Evolutionary conservation across 2,797 vertebrate species (phyloP).

Genomic region (Champsocephalus esox): DNA sequence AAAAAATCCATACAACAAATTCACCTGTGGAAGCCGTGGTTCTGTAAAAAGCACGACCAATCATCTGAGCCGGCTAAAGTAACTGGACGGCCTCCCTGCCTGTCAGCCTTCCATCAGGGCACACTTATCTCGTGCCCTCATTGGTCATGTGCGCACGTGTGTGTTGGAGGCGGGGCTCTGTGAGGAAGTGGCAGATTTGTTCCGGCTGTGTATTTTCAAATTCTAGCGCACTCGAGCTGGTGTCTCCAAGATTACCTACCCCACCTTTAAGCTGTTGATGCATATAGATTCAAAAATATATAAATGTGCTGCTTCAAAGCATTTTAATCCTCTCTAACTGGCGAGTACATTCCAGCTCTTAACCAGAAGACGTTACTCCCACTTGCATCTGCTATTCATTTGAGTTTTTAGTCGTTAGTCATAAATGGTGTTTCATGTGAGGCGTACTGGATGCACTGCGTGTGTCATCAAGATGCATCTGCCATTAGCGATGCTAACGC

Average conservation of each 20-base stretch:
- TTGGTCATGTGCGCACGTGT: no score
- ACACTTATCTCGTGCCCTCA: no score
- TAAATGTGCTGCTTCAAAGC: slow-evolving; percentile 3
- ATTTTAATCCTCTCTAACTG: not conserved
- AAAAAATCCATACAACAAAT: accelerated
- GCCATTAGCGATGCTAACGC: slow-evolving; percentile 14
- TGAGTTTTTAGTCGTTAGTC: slow-evolving; percentile 39
- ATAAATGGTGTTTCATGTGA: slow-evolving; percentile 16
- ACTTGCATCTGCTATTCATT: slow-evolving; percentile 25
- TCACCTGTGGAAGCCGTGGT: no score
- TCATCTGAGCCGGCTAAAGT: no score
- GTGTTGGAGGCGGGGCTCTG: no score
- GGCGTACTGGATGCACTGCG: not conserved
- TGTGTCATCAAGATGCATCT: slow-evolving; percentile 27
- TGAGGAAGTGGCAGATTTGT: no score
- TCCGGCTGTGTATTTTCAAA: no score
- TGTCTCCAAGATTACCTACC: no score
- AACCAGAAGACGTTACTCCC: slow-evolving; percentile 8
- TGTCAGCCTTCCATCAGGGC: no score
- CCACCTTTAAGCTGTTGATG: not conserved
- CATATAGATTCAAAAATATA: not conserved
- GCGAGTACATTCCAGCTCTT: not conserved
- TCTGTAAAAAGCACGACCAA: no score
- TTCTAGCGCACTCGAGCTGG: no score
- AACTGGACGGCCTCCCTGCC: no score